Base-by-base conservation (phyloP, 2,888 invertebrate species). In the Pyrgus malvae region DNA sequence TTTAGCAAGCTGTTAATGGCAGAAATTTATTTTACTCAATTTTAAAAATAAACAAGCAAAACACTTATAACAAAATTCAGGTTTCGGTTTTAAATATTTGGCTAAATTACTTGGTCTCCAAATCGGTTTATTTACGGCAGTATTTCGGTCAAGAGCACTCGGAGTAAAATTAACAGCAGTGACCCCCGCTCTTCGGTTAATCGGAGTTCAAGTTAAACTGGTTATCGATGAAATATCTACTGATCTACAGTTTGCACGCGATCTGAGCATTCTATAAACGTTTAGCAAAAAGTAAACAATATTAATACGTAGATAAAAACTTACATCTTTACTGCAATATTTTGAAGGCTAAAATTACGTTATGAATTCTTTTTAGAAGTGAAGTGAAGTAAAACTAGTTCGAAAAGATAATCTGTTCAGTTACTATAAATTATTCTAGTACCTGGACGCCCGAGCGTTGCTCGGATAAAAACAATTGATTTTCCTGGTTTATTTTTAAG, bases 201-300 rank as follows among this genome's bases (percentile, higher is more conserved):
- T 14, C 9, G 16, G 8, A 46, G 46, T 46, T 46, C 46, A 35
- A 33, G 35, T 46, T 23, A 25, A 23, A 3, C 33, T 46, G 23
- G 45, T 16, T 21, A 19, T 35, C 5, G 23, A 46, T 46, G 16
- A 35, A 35, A 14, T 35, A 25, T 25, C 25, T 12, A 14, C 12
- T 14, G 41, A 21, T 21, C 40, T 40, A 23, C n/a, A n/a, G n/a
- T n/a, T n/a, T 21, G 14, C 46, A 46, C 46, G 46, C 46, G 46
- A 46, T 46, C 16, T 23, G 23, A 46, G 16, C 46, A 46, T 46
- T 46, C 35, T 16, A 46, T 23, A 35, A 25, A 46, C 16, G 21
- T 46, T 35, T 23, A 35, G 12, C 7, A 9, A 33, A 9, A 33
- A 23, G 21, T 33, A 19, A 46, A 14, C 19, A 46, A 25, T 12